phyloP scores from a whole-genome alignment of 30 jellyfish, hydroid and myxozoan genomes.

The Rhopilema esculentum region DNA sequence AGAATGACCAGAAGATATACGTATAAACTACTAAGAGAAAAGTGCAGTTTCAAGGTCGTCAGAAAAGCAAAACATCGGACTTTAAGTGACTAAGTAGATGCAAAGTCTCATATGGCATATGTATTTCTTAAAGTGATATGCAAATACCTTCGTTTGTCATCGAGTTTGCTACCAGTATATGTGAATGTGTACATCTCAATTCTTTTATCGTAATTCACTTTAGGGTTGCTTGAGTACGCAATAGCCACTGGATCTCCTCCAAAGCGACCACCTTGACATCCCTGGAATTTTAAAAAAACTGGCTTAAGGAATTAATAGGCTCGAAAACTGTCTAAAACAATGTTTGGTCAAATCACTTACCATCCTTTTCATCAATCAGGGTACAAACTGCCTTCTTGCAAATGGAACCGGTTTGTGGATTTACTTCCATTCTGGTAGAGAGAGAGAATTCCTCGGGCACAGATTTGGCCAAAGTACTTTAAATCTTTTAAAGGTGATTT shows the following conservation, averaged over 20 bases:
- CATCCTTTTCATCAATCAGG: no score
- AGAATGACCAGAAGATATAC: no score
- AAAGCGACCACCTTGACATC: slow-evolving; percentile 15
- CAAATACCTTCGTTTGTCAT: slow-evolving; percentile 11
- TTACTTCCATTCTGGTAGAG: no score
- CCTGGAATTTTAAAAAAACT: slow-evolving; percentile 1
- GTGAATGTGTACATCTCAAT: slow-evolving; percentile 45
- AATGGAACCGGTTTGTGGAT: no score
- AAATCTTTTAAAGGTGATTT: no score
- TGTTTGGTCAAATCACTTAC: not conserved
- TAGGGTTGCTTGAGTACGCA: slow-evolving; percentile 33
- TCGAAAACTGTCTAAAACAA: not conserved
- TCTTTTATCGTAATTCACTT: slow-evolving; percentile 9
- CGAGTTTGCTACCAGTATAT: slow-evolving; percentile 42
- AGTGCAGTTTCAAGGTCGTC: no score
- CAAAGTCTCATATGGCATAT: not conserved
- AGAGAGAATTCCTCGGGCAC: not conserved
- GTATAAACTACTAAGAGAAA: no score
- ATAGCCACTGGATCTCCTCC: slow-evolving; percentile 54
- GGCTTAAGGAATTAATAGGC: slow-evolving; percentile 8
- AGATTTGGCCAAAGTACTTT: no score
- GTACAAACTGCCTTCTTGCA: no score
- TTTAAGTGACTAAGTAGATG: not conserved
- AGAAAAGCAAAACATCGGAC: not conserved
- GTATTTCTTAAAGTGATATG: not conserved